A percentile compares a stretch with the other conserved stretches of the same genome.
These are phyloP conservation scores for Orchesellides sinensis DNA, from an alignment of 2,888 invertebrate species.

Conservation along the genomic window DNA sequence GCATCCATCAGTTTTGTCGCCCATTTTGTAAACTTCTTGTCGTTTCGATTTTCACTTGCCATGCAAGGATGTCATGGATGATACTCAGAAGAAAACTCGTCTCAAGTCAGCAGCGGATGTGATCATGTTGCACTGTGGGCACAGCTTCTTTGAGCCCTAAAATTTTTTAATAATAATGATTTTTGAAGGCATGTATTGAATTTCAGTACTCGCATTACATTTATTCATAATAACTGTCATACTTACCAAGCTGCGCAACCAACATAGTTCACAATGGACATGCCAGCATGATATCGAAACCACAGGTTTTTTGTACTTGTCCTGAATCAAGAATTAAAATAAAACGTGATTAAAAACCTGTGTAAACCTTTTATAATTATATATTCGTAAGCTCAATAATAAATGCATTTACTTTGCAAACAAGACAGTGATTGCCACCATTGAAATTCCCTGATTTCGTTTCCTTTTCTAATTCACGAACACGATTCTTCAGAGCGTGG, in stretches of 20 bases:
- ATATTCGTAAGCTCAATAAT: background rate
- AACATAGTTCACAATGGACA: slow-evolving; percentile 93
- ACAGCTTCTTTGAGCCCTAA: slow-evolving; percentile 92
- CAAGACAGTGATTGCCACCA: slow-evolving; percentile 84
- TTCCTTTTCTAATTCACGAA: slow-evolving; percentile 85
- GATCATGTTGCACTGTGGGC: slow-evolving; percentile 96
- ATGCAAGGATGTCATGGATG: background rate
- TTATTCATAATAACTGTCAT: background rate
- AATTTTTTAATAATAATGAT: slow-evolving; percentile 60
- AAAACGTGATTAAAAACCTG: no score
- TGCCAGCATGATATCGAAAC: slow-evolving; percentile 98
- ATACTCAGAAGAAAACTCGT: slow-evolving; percentile 91
- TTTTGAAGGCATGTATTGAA: background rate
- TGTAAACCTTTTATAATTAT: no score
- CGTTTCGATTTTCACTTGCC: background rate
- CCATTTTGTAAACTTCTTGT: background rate
- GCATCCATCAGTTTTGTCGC: background rate
- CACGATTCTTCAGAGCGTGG: slow-evolving; percentile 86
- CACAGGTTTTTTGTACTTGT: slow-evolving; percentile 89
- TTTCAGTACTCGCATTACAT: background rate
- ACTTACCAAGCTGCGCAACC: slow-evolving; percentile 84
- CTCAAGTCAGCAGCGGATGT: slow-evolving; percentile 92
- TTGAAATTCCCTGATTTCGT: slow-evolving; percentile 77
- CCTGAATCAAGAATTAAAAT: slow-evolving; percentile 78
- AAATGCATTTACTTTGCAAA: slow-evolving; percentile 86